Evolutionary conservation across 1,140 invertebrate species (phyloP).

Genomic region (Leptestheria dahalacensis): DNA sequence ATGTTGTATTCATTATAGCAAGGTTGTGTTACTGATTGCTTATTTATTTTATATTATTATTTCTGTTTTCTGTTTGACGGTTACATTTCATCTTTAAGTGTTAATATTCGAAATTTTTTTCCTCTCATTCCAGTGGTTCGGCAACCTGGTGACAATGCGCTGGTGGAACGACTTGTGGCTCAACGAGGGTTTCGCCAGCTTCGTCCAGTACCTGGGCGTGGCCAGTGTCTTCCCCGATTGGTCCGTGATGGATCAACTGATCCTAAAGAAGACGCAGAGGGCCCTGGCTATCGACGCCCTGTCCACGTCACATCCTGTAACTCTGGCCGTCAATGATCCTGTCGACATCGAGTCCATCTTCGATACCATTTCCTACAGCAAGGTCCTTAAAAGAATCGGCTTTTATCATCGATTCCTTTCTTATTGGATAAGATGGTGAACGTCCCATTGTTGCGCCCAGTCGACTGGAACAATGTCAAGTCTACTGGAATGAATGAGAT

Average conservation of each 20-base stretch:
- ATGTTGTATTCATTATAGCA: not conserved
- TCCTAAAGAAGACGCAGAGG: slow-evolving; percentile 49
- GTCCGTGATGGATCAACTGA: slow-evolving; percentile 66
- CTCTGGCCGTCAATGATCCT: slow-evolving; percentile 58
- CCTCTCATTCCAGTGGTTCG: slow-evolving; percentile 52
- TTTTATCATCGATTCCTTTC: too few relatives aligned
- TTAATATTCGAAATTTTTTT: not conserved
- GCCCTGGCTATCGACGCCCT: slow-evolving; percentile 58
- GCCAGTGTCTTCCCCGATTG: slow-evolving; percentile 41
- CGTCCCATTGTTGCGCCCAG: too few relatives aligned
- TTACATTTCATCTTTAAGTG: too few relatives aligned
- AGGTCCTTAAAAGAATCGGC: too few relatives aligned
- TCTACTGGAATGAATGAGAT: too few relatives aligned
- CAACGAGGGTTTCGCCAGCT: slow-evolving; percentile 74
- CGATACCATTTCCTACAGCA: slow-evolving; percentile 71
- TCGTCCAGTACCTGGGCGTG: slow-evolving; percentile 57
- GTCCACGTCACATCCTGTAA: slow-evolving; percentile 64
- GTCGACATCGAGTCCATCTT: slow-evolving; percentile 74
- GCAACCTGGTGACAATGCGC: slow-evolving; percentile 73
- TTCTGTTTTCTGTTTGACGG: too few relatives aligned
- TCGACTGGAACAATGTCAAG: too few relatives aligned
- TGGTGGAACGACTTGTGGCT: slow-evolving; percentile 81
- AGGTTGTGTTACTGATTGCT: too few relatives aligned
- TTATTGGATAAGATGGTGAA: too few relatives aligned
- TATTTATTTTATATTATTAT: not conserved